Base-by-base conservation (phyloP, 2,888 invertebrate species). In the Fragum whitleyi region DNA sequence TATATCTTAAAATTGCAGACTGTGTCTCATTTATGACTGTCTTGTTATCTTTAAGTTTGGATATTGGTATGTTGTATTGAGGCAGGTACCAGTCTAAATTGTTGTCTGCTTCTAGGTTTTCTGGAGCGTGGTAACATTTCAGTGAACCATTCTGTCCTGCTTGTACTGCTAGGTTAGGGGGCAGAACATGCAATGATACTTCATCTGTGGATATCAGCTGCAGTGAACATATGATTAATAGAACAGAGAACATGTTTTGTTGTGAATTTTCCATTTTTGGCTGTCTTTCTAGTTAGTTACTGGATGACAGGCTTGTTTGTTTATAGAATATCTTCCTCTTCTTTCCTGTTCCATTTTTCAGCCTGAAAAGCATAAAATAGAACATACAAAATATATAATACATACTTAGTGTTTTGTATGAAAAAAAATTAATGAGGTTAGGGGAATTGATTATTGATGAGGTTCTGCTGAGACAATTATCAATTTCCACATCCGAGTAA, bases 111-210 rank as follows among this genome's bases (percentile, higher is more conserved):
- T n/a, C 59, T 14, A 23, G 39, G 36, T 77, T 57, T 29, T 71
- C 69, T 69, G 83, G 83, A 57, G 72, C 77, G 47, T 83, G 83
- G 59, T 51, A 32, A 57, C 83, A 83, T 21, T 26, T 23, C 28
- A 83, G 42, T 21, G 28, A 53, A 0, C 76, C 70, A 21, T 65
- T 77, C n/a, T 83, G 74, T 16, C 79, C 77, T 16, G 57, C 59
- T 39, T 74, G 32, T 9, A 74, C 74, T 21, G 79, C 77, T 29
- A 53, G 65, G 28, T 62, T 59, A 26, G 51, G 21, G 7, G 80
- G 80, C 5, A 68, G 26, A 26, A 80, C 71, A 59, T 55, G 69
- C 14, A 80, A 59, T 9, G 61, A 62, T 28, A 47, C 51, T 19
- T 61, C 57, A 51, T 70, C 71, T 26, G 42, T 61, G 23, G 59